Percentiles rank a stretch among this genome's conserved stretches.
Conservation (phyloP, 2,113 vertebrate genomes). For the Pseudorhombus dupliciocellatus region DNA sequence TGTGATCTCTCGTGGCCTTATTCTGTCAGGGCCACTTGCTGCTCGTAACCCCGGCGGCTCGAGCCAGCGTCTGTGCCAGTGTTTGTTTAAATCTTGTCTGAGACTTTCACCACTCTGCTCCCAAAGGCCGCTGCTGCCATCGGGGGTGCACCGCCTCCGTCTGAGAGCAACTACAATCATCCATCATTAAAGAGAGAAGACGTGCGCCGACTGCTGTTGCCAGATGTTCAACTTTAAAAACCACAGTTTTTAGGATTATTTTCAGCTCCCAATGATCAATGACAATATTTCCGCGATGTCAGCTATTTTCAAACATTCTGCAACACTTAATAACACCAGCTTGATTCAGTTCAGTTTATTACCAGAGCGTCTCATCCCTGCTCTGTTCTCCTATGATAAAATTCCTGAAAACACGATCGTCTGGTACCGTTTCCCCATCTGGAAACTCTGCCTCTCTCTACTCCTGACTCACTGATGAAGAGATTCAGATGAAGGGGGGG, state of each 20-base stretch:
- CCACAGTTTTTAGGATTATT: too few species aligned
- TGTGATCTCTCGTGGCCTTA: constrained; percentile 47
- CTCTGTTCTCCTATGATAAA: too few species aligned
- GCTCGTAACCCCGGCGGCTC: constrained; percentile 14
- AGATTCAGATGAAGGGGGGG: constrained; percentile 42
- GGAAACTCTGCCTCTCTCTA: not conserved
- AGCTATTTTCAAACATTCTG: too few species aligned
- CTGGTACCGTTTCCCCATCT: too few species aligned
- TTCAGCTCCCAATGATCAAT: too few species aligned
- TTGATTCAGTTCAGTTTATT: too few species aligned
- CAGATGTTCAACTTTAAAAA: too few species aligned
- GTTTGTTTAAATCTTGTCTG: constrained; percentile 81
- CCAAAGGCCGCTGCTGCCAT: constrained; percentile 42
- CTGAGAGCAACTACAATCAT: not conserved
- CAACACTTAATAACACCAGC: too few species aligned
- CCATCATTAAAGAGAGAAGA: not conserved
- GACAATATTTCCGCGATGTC: too few species aligned
- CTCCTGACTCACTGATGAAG: not conserved
- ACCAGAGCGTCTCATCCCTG: too few species aligned
- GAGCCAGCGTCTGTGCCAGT: constrained; percentile 61
- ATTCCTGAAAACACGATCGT: too few species aligned
- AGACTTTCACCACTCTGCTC: constrained; percentile 74
- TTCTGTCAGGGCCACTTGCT: constrained; percentile 18
- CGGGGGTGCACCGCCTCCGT: constrained; percentile 12
- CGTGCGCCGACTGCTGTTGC: not conserved